Evolutionary conservation across 2,797 vertebrate species (phyloP).

Genomic region (Gymnothorax javanicus): DNA sequence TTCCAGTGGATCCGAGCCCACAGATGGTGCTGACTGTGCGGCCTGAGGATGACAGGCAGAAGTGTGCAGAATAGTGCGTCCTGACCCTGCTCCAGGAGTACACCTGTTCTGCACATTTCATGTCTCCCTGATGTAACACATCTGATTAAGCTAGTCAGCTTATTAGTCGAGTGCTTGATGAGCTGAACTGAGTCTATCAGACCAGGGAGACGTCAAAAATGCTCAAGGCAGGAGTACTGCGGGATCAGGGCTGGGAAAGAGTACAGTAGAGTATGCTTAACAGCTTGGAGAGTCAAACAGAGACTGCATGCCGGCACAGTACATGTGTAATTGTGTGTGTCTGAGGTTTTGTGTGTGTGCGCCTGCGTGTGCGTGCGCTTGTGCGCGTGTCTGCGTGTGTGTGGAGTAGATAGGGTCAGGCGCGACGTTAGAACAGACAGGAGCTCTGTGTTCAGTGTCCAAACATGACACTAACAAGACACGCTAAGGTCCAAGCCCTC

Average conservation of each 20-base stretch:
- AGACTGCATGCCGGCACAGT: neutral
- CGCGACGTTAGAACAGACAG: conserved; percentile 36
- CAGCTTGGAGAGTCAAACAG: neutral
- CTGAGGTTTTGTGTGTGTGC: conserved; percentile 27
- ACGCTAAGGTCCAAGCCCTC: conserved; percentile 47
- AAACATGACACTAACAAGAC: conserved; percentile 54
- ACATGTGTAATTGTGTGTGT: conserved; percentile 39
- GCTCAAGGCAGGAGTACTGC: too few relatives aligned
- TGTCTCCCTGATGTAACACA: too few relatives aligned
- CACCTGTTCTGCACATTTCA: too few relatives aligned
- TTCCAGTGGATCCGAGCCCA: neutral
- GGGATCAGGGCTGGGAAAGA: too few relatives aligned
- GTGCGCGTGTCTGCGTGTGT: conserved; percentile 27
- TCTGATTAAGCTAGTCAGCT: too few relatives aligned
- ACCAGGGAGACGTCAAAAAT: too few relatives aligned
- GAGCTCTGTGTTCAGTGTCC: conserved; percentile 38
- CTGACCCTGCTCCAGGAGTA: too few relatives aligned
- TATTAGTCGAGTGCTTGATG: too few relatives aligned
- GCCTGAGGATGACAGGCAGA: neutral
- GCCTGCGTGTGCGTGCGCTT: conserved; percentile 44
- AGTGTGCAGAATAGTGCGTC: neutral
- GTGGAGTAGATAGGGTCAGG: conserved; percentile 1
- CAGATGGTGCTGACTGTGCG: conserved; percentile 14
- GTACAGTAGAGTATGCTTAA: neutral
- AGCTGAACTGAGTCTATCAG: too few relatives aligned